A percentile compares a stretch with the other conserved stretches of the same genome.
These are phyloP conservation scores for Notodonta ziczac DNA, from an alignment of 2,888 invertebrate species.

Conservation along the genomic window DNA sequence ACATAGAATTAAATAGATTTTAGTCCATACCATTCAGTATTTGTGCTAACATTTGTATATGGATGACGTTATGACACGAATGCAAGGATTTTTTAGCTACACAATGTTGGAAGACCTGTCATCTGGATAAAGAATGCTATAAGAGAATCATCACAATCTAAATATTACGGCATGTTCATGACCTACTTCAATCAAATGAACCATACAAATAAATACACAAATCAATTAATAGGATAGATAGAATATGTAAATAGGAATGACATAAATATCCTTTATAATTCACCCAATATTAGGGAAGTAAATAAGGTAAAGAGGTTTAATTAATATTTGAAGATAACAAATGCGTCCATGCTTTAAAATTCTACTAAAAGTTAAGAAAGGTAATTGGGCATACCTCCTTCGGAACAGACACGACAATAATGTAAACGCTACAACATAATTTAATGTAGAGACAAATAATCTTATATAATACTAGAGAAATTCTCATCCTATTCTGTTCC, in stretches of 20 bases:
- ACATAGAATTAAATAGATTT: background rate
- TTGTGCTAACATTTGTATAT: conserved; percentile 42
- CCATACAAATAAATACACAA: background rate
- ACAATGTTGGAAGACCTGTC: background rate
- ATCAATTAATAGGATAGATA: background rate
- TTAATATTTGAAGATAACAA: conserved; percentile 62
- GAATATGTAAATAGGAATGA: conserved; percentile 47
- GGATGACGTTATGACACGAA: conserved; percentile 30
- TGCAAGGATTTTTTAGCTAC: conserved; percentile 18
- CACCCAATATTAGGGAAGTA: conserved; percentile 23
- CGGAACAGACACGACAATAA: conserved; percentile 9
- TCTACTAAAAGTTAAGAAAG: conserved; percentile 33
- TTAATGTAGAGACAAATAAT: background rate
- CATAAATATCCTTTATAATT: background rate
- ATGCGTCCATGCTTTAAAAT: conserved; percentile 63
- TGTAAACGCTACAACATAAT: background rate
- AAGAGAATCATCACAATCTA: background rate
- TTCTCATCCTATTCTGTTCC: conserved; percentile 19
- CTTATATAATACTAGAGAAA: no score
- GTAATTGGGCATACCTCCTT: conserved; percentile 30
- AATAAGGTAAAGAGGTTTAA: conserved; percentile 50
- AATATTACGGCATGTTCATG: background rate
- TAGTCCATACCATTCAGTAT: conserved; percentile 2
- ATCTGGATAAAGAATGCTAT: background rate
- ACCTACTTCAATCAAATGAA: background rate